phyloP scores from a whole-genome alignment of 2,113 vertebrate genomes.

The Gallinago paraguaiae region DNA sequence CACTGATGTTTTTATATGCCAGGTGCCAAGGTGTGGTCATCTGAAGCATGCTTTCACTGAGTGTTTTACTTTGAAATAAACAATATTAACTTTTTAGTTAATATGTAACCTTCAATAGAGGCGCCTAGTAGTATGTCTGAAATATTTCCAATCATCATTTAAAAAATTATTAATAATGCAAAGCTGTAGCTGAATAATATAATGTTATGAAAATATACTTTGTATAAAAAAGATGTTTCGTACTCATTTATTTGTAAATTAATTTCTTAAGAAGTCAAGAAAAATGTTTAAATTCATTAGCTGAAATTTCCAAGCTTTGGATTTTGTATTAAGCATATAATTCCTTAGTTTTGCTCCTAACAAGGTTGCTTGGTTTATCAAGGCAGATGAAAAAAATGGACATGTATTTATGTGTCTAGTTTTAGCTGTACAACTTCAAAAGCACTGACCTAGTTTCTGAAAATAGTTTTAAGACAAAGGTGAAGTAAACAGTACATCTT shows the following conservation, averaged over 20 bases:
- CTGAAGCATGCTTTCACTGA: constrained; percentile 56
- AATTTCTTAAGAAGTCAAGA: background rate
- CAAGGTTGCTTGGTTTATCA: background rate
- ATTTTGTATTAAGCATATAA: background rate
- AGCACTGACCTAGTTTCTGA: background rate
- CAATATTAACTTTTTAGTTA: constrained; percentile 70
- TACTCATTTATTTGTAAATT: background rate
- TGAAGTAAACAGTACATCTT: background rate
- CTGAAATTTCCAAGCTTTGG: background rate
- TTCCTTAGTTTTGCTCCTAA: background rate
- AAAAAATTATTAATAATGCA: background rate
- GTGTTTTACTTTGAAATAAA: constrained; percentile 58
- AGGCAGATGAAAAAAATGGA: background rate
- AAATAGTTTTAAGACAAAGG: background rate
- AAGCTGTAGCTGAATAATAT: background rate
- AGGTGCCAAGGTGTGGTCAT: background rate
- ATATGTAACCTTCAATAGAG: constrained; percentile 73
- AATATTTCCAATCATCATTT: no score
- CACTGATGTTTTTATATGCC: constrained; percentile 22
- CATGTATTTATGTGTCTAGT: background rate
- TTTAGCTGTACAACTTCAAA: background rate
- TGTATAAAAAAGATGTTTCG: background rate
- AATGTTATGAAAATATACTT: background rate
- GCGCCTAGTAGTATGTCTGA: constrained; percentile 13
- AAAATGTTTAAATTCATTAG: background rate